Evolutionary conservation across 2,888 invertebrate genomes (phyloP).

Genomic region (Girardia tigrina): DNA sequence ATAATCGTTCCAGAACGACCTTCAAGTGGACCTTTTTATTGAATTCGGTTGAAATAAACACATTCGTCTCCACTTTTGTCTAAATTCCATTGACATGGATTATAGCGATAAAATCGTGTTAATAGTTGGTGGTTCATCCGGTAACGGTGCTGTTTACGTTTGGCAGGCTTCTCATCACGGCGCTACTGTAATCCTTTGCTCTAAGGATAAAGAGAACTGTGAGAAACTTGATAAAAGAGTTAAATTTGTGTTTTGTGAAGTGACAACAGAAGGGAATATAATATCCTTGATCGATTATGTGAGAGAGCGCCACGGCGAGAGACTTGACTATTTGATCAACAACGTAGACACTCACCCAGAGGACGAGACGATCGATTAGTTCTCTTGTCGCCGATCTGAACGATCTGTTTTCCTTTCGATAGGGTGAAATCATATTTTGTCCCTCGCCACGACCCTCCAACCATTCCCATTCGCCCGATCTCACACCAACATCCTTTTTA

Average conservation of each 20-base stretch:
- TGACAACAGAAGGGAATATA: neutral
- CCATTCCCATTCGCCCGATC: too few relatives aligned
- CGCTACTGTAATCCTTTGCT: constrained; percentile 14
- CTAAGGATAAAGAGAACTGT: neutral
- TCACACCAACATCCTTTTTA: too few relatives aligned
- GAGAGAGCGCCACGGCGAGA: neutral
- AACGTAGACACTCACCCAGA: constrained; percentile 25
- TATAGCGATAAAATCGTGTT: neutral
- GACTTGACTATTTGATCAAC: constrained; percentile 16
- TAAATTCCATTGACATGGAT: too few relatives aligned
- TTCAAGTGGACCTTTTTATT: too few relatives aligned
- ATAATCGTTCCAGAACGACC: too few relatives aligned
- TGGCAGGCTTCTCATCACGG: neutral
- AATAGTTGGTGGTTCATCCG: constrained; percentile 13
- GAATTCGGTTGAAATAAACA: too few relatives aligned
- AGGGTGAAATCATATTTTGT: too few relatives aligned
- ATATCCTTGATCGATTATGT: neutral
- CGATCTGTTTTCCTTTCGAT: too few relatives aligned
- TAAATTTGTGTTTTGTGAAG: neutral
- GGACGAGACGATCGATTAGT: neutral
- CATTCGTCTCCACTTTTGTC: too few relatives aligned
- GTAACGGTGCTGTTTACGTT: constrained; percentile 25
- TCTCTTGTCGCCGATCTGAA: constrained; percentile 10
- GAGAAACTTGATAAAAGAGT: neutral
- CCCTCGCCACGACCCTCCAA: too few relatives aligned